Evolutionary conservation across 2,113 vertebrate species (phyloP).

Genomic region (Alethe diademata): DNA sequence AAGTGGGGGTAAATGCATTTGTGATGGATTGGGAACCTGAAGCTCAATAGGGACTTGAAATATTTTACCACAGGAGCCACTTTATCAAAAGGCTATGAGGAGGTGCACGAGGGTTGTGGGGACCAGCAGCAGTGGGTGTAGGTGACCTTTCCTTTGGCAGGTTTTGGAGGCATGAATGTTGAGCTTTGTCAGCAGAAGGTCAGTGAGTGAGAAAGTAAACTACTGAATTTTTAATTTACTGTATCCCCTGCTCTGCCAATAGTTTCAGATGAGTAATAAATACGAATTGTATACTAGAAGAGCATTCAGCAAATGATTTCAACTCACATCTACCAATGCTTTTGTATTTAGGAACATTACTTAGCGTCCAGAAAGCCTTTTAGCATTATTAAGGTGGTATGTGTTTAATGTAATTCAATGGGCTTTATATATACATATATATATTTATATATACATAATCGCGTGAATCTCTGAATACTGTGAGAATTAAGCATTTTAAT

Average conservation of each 20-base stretch:
- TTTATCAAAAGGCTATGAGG: background rate
- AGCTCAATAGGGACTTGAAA: background rate
- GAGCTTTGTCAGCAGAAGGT: background rate
- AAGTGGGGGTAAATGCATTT: background rate
- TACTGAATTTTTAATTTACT: background rate
- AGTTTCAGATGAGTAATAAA: background rate
- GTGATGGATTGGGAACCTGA: background rate
- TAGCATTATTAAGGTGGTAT: background rate
- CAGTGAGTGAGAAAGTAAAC: background rate
- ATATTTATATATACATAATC: too few relatives aligned
- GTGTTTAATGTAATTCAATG: background rate
- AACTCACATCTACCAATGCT: background rate
- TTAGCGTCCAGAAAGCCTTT: background rate
- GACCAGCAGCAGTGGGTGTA: background rate
- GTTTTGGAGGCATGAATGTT: background rate
- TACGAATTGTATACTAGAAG: background rate
- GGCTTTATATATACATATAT: background rate
- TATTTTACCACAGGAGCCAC: background rate
- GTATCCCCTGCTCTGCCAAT: background rate
- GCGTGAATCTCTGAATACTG: background rate
- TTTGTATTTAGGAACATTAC: background rate
- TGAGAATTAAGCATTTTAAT: background rate
- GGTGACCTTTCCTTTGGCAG: background rate
- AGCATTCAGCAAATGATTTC: background rate
- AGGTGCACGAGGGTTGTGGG: background rate